A percentile compares a stretch with the other conserved stretches of the same genome.
These are phyloP conservation scores for Eudemis profundana DNA, from an alignment of 2,888 invertebrate species.

Conservation along the genomic window DNA sequence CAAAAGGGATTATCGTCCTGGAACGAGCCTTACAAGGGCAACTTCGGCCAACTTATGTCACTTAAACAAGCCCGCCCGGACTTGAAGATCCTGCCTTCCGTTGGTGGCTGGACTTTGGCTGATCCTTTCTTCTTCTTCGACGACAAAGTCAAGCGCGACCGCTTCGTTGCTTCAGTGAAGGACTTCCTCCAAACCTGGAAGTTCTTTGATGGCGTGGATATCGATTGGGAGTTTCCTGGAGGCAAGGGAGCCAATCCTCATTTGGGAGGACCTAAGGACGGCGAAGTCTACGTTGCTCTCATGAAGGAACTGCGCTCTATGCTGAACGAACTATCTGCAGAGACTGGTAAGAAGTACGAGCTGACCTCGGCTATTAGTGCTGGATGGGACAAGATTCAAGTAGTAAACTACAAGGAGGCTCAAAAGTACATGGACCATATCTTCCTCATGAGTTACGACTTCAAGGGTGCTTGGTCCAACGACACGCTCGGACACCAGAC, in stretches of 20 bases:
- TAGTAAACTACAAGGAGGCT: slow-evolving; percentile 76
- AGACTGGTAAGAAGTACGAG: slow-evolving; percentile 78
- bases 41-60: slow-evolving; percentile 80
- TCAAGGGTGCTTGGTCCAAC: slow-evolving; percentile 82
- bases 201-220: slow-evolving; percentile 81
- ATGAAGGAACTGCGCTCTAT: slow-evolving; percentile 79
- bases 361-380: slow-evolving; percentile 81
- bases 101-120: slow-evolving; percentile 80
- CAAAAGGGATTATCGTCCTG: slow-evolving; percentile 78
- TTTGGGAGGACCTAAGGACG: slow-evolving; percentile 76
- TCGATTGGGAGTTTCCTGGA: slow-evolving; percentile 83
- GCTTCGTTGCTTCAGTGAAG: slow-evolving; percentile 77
- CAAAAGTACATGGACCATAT: slow-evolving; percentile 82
- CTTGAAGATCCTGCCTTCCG: slow-evolving; percentile 76
- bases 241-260: slow-evolving; percentile 80
- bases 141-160: slow-evolving; percentile 71
- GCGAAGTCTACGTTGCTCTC: slow-evolving; percentile 70
- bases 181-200: slow-evolving; percentile 81
- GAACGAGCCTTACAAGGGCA: slow-evolving; percentile 82
- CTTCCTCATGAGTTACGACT: slow-evolving; percentile 81
- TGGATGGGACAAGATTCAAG: slow-evolving; percentile 82
- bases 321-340: slow-evolving; percentile 72
- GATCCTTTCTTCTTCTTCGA: slow-evolving; percentile 81
- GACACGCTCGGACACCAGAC: slow-evolving; percentile 79
- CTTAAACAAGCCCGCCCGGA: slow-evolving; percentile 79